phyloP scores from a whole-genome alignment of 2,797 vertebrate genomes.

The Falco berigora region DNA sequence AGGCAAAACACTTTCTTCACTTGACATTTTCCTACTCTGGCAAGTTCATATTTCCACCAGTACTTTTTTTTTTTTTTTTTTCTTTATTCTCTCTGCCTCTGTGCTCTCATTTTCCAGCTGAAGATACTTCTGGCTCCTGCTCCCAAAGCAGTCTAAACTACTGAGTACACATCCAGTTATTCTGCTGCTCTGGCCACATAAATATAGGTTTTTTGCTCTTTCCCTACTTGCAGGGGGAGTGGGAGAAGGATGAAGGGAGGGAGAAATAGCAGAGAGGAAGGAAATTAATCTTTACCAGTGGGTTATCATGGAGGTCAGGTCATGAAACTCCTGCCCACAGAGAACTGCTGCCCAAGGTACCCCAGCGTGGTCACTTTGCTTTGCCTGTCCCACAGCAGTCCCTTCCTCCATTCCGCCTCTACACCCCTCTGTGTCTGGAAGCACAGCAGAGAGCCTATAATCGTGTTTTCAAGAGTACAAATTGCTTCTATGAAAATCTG shows the following conservation, averaged over 20 bases:
- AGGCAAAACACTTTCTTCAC: background rate
- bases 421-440: background rate
- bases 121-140: background rate
- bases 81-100: background rate
- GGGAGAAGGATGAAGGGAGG: background rate
- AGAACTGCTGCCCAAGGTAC: background rate
- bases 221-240: background rate
- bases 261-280: background rate
- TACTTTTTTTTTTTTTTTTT: background rate
- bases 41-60: background rate
- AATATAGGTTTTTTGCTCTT: background rate
- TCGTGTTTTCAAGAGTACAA: background rate
- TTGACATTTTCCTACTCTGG: background rate
- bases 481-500: background rate
- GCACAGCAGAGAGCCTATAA: background rate
- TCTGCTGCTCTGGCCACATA: background rate
- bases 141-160: background rate
- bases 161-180: background rate
- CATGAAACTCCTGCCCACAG: background rate
- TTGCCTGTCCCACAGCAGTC: background rate
- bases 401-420: background rate
- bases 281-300: background rate
- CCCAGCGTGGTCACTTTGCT: accelerated
- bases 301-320: background rate
- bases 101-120: background rate